Conservation (phyloP, 64 coral and sea anemone genomes). For the Orbicella faveolata region DNA sequence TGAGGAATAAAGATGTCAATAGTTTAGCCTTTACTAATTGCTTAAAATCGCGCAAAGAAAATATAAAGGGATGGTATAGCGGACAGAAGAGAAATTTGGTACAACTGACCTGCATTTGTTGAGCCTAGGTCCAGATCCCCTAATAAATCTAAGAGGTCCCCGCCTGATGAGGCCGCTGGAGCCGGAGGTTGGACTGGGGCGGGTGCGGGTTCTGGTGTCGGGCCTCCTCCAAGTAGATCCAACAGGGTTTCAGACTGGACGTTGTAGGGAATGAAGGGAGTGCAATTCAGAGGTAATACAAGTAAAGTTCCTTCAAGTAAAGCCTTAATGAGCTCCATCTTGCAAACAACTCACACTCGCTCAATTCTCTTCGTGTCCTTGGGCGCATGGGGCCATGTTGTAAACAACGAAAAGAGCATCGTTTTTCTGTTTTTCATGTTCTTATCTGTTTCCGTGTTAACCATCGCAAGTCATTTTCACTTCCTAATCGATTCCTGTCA, state of each 20-base stretch:
- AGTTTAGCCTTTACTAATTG: background rate
- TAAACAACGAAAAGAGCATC: too few species aligned
- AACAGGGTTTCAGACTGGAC: conserved; percentile 88
- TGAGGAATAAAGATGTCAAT: background rate
- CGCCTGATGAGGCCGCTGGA: conserved; percentile 69
- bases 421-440: too few species aligned
- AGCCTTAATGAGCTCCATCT: background rate
- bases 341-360: background rate
- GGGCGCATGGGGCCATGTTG: too few species aligned
- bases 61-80: background rate
- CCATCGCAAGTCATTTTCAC: too few species aligned
- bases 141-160: conserved; percentile 86
- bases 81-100: background rate
- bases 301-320: background rate
- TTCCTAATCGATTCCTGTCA: too few species aligned
- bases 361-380: too few species aligned
- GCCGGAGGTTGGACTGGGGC: conserved; percentile 66
- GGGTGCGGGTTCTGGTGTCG: conserved; percentile 33
- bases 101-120: conserved; percentile 51
- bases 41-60: background rate
- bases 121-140: conserved; percentile 88
- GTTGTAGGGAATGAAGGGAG: background rate
- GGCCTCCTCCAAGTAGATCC: conserved; percentile 92
- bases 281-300: background rate
- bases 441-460: too few species aligned